Base-by-base conservation (phyloP, 2,113 vertebrate species). In the Xyliphius kryptos region DNA sequence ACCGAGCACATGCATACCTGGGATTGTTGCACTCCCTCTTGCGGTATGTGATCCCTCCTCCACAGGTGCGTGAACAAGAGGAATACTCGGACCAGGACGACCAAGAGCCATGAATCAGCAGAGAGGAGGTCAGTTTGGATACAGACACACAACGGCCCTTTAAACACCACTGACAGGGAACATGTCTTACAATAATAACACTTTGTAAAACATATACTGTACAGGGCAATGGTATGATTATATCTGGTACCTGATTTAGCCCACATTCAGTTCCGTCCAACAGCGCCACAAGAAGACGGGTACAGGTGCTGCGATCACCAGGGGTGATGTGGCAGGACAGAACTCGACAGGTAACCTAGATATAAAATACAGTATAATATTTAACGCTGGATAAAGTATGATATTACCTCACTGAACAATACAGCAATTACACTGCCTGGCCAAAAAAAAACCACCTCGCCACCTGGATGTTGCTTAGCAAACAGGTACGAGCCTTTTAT, bases 241-340 rank as follows among this genome's bases (percentile, higher is more conserved):
- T n/a, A n/a, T n/a, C 4, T 51, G 17, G 44, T 74, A 97, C 96
- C 92, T 93, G 89, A 68, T 89, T 79, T 46, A 80, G 63, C 0
- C 89, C 94, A 37, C 96, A 98, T 69, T 93, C 91, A 0, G 94
- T 98, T 8, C 96, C 93, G 0, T 98, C 96, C 77, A 98, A 79
- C 46, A 98, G 86, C 0, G 96, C 92, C 10, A 92, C 72, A 0
- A 90, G 85, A 46, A 92, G 89, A 13, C 95, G 91, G 69, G 89
- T 92, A 15, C 95, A 98, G 73, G 80, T 88, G 72, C 86, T 88
- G 38, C 75, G 79, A 63, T 98, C 90, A 41, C 76, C 77, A 1
- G 87, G 86, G 17, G 85, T 79, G 0, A 87, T 63, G 2, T 98
- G 96, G 81, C 96, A 98, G 3, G 95, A 97, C 13, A 98, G 89